Evolutionary conservation across 2,113 vertebrate species (phyloP).

Genomic region (Calonectris borealis): DNA sequence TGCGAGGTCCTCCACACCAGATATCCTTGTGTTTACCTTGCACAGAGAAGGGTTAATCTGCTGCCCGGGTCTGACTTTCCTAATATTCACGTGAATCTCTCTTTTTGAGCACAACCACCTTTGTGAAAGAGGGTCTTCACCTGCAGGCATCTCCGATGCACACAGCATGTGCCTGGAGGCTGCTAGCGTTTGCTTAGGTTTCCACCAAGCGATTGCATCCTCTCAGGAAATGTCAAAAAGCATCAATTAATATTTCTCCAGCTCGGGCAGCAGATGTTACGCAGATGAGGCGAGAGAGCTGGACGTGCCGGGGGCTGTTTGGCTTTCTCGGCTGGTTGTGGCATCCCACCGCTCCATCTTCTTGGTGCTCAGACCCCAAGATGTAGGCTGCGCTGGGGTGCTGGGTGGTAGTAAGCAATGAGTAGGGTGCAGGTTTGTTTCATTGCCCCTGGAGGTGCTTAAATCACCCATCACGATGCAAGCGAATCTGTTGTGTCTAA

Average conservation of each 20-base stretch:
- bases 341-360: background rate
- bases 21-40: background rate
- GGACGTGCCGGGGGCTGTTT: background rate
- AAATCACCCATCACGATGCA: too few relatives aligned
- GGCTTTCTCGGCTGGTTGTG: background rate
- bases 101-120: background rate
- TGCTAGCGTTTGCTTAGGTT: background rate
- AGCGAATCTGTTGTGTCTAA: background rate
- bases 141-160: background rate
- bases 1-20: accelerated
- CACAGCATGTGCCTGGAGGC: background rate
- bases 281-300: background rate
- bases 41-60: background rate
- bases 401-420: background rate
- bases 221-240: conserved; percentile 6
- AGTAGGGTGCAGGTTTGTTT: background rate
- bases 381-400: background rate
- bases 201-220: background rate
- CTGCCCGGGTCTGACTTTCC: background rate
- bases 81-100: background rate
- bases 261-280: background rate
- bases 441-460: background rate
- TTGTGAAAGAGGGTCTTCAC: background rate
- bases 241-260: conserved; percentile 9
- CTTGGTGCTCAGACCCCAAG: background rate